Evolutionary conservation across 2,797 vertebrate genomes (phyloP).

Genomic region (Darevskia nairensis): DNA sequence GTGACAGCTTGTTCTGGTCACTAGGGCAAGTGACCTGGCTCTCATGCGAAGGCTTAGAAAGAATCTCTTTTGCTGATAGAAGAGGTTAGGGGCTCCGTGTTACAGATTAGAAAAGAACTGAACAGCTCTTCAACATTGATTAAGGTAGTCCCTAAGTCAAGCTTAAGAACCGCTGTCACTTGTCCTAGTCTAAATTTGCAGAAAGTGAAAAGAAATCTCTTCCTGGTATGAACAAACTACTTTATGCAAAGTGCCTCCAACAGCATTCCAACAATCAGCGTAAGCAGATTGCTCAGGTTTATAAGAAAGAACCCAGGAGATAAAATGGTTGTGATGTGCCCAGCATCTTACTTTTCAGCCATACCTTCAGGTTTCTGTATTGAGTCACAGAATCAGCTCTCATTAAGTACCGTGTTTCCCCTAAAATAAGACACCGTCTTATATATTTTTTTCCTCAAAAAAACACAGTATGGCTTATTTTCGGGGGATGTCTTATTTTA

Average conservation of each 20-base stretch:
- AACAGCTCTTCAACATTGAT: conserved; percentile 27
- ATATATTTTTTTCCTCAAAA: too few species aligned
- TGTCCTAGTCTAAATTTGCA: conserved; percentile 41
- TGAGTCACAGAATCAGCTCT: conserved; percentile 52
- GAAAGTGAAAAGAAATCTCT: conserved; percentile 54
- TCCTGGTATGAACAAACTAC: conserved; percentile 27
- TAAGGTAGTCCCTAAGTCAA: conserved; percentile 19
- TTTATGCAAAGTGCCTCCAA: conserved; percentile 50
- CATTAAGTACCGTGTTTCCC: conserved; percentile 36
- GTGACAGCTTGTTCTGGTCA: conserved; percentile 14
- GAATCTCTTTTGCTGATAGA: conserved; percentile 18
- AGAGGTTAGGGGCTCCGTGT: background rate
- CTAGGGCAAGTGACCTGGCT: conserved; percentile 19
- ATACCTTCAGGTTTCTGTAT: conserved; percentile 50
- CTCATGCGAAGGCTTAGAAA: background rate
- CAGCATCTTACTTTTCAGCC: conserved; percentile 45
- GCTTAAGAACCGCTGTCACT: conserved; percentile 43
- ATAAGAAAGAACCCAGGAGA: conserved; percentile 52
- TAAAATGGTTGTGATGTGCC: conserved; percentile 23
- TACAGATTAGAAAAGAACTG: conserved; percentile 7
- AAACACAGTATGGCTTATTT: too few species aligned
- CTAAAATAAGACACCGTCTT: too few species aligned
- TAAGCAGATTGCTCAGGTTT: conserved; percentile 48
- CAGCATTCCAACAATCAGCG: conserved; percentile 48
- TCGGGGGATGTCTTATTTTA: too few species aligned